phyloP scores from a whole-genome alignment of 2,113 vertebrate species.

The Egretta garzetta region DNA sequence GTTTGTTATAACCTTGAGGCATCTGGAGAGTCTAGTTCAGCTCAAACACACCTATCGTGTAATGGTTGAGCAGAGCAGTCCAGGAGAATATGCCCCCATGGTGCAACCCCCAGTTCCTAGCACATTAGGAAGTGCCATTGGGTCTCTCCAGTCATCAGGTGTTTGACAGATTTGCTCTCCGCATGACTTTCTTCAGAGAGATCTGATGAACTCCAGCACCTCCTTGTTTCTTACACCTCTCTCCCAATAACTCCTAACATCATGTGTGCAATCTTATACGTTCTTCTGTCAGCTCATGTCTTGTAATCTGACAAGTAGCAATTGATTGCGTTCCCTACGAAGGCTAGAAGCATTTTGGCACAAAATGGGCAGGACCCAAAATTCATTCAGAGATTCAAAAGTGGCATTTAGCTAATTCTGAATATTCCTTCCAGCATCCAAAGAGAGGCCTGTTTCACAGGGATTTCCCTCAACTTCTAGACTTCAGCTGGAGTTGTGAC shows the following conservation, averaged over 20 bases:
- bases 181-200: neutral
- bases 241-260: neutral
- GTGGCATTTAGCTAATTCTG: neutral
- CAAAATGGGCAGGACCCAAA: neutral
- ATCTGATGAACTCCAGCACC: neutral
- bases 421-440: neutral
- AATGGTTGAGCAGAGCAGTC: neutral
- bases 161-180: neutral
- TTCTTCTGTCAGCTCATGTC: neutral
- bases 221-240: neutral
- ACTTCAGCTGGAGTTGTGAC: neutral
- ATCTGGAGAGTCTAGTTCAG: neutral
- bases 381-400: neutral
- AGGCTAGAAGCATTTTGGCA: neutral
- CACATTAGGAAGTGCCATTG: neutral
- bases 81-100: neutral
- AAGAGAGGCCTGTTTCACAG: neutral
- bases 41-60: neutral
- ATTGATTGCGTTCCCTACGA: neutral
- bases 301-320: neutral
- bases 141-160: neutral
- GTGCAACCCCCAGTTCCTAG: neutral
- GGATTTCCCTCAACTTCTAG: neutral
- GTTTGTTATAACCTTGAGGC: neutral
- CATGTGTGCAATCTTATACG: neutral